These are phyloP conservation scores for Metacarcinus magister DNA, from an alignment of 2,888 invertebrate species.

Conservation along the genomic window DNA sequence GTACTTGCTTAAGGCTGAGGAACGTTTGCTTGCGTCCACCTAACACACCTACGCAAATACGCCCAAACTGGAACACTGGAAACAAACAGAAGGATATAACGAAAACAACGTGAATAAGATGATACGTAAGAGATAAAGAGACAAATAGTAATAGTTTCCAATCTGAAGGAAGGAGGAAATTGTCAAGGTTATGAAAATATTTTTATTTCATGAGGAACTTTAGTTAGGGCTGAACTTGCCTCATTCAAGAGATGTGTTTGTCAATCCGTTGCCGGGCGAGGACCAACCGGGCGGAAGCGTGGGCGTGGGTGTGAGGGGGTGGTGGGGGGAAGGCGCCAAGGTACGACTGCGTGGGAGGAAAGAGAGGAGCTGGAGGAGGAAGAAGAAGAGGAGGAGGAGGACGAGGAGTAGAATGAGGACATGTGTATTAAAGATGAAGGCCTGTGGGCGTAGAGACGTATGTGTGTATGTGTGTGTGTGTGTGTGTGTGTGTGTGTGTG, in stretches of 20 bases:
- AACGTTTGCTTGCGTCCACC: neutral
- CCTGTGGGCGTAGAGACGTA: neutral
- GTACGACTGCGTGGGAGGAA: neutral
- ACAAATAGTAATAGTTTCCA: neutral
- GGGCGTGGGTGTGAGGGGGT: neutral
- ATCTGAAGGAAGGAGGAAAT: neutral
- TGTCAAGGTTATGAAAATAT: neutral
- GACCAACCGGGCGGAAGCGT: neutral
- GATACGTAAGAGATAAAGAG: neutral
- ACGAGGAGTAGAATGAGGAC: neutral
- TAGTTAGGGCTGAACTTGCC: neutral
- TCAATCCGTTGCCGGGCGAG: neutral
- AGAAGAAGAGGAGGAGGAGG: neutral
- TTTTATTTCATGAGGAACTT: neutral
- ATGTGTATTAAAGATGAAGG: conserved; percentile 38
- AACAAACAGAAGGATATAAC: neutral
- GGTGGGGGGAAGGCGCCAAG: neutral
- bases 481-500: neutral
- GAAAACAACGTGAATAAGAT: neutral
- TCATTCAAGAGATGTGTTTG: neutral
- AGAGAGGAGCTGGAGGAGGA: neutral
- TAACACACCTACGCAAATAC: conserved; percentile 21
- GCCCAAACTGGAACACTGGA: neutral
- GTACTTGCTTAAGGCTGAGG: conserved; percentile 43
- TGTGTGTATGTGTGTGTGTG: neutral